A percentile compares a stretch with the other conserved stretches of the same genome.
phyloP scores from a whole-genome alignment of 1,140 invertebrate species.

The Lordiphosa mommai region DNA sequence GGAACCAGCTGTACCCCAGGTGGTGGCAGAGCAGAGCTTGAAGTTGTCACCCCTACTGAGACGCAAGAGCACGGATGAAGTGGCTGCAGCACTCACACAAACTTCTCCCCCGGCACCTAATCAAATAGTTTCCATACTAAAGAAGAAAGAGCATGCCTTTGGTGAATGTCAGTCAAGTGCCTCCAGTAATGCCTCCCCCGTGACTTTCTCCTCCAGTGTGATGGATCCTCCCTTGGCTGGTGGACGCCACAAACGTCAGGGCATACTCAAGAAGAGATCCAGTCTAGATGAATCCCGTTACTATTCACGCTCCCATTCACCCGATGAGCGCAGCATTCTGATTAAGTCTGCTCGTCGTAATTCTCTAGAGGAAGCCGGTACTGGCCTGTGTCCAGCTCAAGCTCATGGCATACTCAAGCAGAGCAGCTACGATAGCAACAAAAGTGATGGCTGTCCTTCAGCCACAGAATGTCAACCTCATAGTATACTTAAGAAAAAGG shows the following conservation, averaged over 20 bases:
- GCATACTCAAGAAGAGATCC: constrained; percentile 89
- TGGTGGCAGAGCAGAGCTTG: not conserved
- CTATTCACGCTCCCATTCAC: constrained; percentile 78
- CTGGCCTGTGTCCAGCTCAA: constrained; percentile 34
- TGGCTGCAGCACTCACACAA: constrained; percentile 18
- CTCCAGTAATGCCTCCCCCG: constrained; percentile 83
- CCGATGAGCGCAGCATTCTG: constrained; percentile 72
- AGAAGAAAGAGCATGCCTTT: constrained; percentile 84
- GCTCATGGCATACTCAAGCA: constrained; percentile 85
- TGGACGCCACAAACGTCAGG: constrained; percentile 82
- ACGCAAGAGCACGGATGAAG: constrained; percentile 79
- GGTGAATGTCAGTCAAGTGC: constrained; percentile 80
- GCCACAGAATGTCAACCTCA: constrained; percentile 85
- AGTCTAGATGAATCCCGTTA: constrained; percentile 87
- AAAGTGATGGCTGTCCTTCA: constrained; percentile 81
- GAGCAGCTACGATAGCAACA: constrained; percentile 82
- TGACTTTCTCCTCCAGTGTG: constrained; percentile 86
- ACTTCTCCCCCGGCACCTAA: constrained; percentile 66
- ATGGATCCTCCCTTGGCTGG: constrained; percentile 81
- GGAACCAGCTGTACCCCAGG: not conserved
- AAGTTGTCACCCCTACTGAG: constrained; percentile 65
- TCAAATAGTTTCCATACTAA: constrained; percentile 88
- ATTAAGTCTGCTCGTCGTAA: constrained; percentile 80
- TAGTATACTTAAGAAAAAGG: constrained; percentile 87
- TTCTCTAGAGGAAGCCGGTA: constrained; percentile 69